A percentile compares a stretch with the other conserved stretches of the same genome.
phyloP scores from a whole-genome alignment of 2,888 invertebrate species.

The Orthosia cruda region DNA sequence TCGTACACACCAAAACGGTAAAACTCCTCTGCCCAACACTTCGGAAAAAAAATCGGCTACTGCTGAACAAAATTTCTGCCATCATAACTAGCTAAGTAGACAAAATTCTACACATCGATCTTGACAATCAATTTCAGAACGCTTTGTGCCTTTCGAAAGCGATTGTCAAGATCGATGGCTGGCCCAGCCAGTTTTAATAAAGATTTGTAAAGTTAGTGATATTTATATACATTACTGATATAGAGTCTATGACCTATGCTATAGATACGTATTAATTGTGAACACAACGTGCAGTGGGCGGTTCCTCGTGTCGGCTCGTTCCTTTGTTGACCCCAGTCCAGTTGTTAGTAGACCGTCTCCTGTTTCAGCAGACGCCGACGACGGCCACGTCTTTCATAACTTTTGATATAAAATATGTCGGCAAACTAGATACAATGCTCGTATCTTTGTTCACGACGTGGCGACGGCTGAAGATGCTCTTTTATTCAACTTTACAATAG shows the following conservation, averaged over 20 bases:
- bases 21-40: not conserved
- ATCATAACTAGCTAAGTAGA: too few species aligned
- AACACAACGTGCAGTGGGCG: slow-evolving; percentile 57
- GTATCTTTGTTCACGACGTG: too few species aligned
- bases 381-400: too few species aligned
- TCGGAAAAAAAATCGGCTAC: not conserved
- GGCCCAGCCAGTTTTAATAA: not conserved
- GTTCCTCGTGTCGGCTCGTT: slow-evolving; percentile 55
- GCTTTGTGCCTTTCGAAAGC: too few species aligned
- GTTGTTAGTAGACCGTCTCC: slow-evolving; percentile 72
- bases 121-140: not conserved
- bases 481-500: slow-evolving; percentile 40
- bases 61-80: not conserved
- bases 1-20: too few species aligned
- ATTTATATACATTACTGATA: not conserved
- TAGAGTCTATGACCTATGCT: not conserved
- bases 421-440: too few species aligned
- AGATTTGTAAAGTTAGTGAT: not conserved
- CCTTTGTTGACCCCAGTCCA: slow-evolving; percentile 76
- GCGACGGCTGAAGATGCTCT: slow-evolving; percentile 44
- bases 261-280: slow-evolving; percentile 29
- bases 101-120: not conserved
- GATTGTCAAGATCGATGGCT: too few species aligned
- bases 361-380: slow-evolving; percentile 73
- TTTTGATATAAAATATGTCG: too few species aligned